A percentile compares a stretch with the other conserved stretches of the same genome.
Conservation (phyloP, 2,888 invertebrate genomes). For the Xanthorhoe designata region DNA sequence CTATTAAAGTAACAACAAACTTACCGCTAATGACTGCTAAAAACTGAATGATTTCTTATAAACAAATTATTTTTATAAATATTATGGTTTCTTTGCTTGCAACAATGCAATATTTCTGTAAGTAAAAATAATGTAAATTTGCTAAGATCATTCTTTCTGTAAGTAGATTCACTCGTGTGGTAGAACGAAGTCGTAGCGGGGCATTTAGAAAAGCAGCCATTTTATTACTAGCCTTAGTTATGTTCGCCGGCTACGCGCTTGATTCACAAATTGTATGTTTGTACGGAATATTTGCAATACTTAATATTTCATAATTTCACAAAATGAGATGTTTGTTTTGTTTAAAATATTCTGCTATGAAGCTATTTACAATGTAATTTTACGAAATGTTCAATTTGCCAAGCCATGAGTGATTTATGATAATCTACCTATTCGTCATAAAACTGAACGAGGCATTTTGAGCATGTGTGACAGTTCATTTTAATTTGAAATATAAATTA, state of each 20-base stretch:
- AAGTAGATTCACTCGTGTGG: slow-evolving; percentile 15
- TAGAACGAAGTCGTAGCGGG: slow-evolving; percentile 27
- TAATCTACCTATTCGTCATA: not conserved
- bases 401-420: not conserved
- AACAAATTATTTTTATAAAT: no score
- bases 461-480: not conserved
- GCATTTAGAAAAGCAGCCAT: slow-evolving; percentile 45
- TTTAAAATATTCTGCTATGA: slow-evolving; percentile 15
- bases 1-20: no score
- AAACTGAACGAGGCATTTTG: no score
- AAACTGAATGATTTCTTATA: no score
- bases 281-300: slow-evolving; percentile 29
- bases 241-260: slow-evolving; percentile 37
- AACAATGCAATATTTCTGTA: no score
- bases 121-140: no score
- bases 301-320: slow-evolving; percentile 26
- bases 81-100: no score
- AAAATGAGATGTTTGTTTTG: slow-evolving; percentile 26
- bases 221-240: slow-evolving; percentile 44
- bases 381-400: not conserved
- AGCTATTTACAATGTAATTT: slow-evolving; percentile 4
- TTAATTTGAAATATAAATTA: not conserved
- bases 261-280: slow-evolving; percentile 43
- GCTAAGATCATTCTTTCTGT: not conserved
- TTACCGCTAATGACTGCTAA: no score